These are phyloP conservation scores for Metridium senile DNA, from an alignment of 92 coral and sea anemone genomes.

Conservation along the genomic window DNA sequence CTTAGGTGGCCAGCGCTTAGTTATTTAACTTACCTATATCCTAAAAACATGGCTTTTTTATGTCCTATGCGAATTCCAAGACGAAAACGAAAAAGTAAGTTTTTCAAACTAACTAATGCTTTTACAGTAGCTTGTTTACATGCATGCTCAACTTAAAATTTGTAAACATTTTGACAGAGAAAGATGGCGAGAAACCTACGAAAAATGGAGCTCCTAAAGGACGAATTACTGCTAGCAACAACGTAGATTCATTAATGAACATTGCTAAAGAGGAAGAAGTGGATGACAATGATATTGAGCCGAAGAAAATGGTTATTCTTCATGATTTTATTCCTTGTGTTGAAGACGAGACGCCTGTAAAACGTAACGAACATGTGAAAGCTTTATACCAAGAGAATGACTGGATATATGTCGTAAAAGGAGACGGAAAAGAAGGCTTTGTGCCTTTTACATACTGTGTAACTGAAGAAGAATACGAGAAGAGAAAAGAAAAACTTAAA, in stretches of 20 bases:
- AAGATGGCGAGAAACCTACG: conserved; percentile 51
- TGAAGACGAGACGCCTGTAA: conserved; percentile 89
- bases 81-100: conserved; percentile 83
- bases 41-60: conserved; percentile 73
- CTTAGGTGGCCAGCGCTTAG: too few species aligned
- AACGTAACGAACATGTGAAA: conserved; percentile 89
- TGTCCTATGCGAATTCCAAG: conserved; percentile 85
- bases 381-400: conserved; percentile 93
- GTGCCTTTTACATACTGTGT: conserved; percentile 91
- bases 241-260: conserved; percentile 66
- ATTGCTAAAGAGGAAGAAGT: conserved; percentile 55
- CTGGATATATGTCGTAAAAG: conserved; percentile 86
- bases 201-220: conserved; percentile 61
- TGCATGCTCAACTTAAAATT: conserved; percentile 39
- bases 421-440: conserved; percentile 87
- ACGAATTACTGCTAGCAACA: conserved; percentile 56
- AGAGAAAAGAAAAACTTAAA: conserved; percentile 71
- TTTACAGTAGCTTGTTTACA: conserved; percentile 59
- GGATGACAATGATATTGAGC: conserved; percentile 73
- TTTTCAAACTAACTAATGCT: conserved; percentile 23
- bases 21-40: neutral
- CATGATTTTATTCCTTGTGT: conserved; percentile 97
- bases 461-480: conserved; percentile 75
- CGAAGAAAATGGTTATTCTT: conserved; percentile 86
- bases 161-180: conserved; percentile 73